Conservation (phyloP, 2,113 vertebrate species). For the Lepisosteus osseus region DNA sequence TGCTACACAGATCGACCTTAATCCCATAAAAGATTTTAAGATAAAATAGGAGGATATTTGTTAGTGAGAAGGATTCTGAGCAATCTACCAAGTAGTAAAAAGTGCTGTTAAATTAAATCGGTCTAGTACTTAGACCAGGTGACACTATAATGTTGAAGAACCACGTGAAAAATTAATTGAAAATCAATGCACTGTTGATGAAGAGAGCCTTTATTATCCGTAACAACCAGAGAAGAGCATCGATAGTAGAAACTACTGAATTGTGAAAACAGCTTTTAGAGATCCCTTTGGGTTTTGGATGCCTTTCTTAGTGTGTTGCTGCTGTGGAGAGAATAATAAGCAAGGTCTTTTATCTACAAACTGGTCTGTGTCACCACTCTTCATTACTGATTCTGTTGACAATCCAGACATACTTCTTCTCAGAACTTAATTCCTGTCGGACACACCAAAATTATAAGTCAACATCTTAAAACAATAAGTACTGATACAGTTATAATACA, state of each 20-base stretch:
- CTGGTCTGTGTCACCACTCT: background rate
- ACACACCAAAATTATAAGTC: background rate
- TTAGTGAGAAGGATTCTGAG: background rate
- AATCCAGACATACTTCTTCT: background rate
- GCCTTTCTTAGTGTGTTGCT: background rate
- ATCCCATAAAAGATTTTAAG: too few relatives aligned
- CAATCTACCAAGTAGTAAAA: background rate
- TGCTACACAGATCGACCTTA: too few relatives aligned
- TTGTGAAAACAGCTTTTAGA: background rate
- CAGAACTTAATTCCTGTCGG: background rate
- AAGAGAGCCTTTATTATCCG: conserved; percentile 36
- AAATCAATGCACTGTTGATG: conserved; percentile 37
- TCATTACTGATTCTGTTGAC: background rate
- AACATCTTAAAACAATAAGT: background rate
- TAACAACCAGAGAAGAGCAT: conserved; percentile 35
- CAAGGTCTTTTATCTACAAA: background rate
- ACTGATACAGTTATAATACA: too few relatives aligned
- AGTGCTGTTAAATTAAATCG: conserved; percentile 37
- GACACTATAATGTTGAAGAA: conserved; percentile 26
- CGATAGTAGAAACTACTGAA: conserved; percentile 29
- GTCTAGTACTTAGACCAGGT: conserved; percentile 34
- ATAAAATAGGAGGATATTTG: too few relatives aligned
- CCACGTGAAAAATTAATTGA: conserved; percentile 37
- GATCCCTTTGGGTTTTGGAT: background rate
- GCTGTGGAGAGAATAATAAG: background rate